Evolutionary conservation across 2,888 invertebrate genomes (phyloP), one percentile per base, ranked within the genome.

Genomic region (Leptinotarsa juncta): DNA sequence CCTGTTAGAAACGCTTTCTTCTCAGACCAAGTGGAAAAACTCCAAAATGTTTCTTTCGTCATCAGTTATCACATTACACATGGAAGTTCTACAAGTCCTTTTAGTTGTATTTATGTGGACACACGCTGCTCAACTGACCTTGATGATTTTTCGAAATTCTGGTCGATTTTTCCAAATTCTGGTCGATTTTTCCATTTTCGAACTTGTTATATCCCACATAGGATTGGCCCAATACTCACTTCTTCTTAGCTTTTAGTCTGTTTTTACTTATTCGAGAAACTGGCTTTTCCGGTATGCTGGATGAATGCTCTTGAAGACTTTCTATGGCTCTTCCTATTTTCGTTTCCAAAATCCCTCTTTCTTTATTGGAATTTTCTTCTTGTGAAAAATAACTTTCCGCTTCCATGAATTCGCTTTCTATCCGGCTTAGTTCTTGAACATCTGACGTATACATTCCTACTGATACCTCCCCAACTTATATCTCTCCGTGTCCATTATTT

Each of bases 61-160:
- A 65, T 26, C 42, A 42, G 7, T n/a, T 42, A 65, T 23, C 65
- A 65, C 32, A 16, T 7, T 32, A 65, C 65, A 65, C 42, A 32
- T 65, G 48, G 16, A 65, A 65, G 65, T 65, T 65, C 42, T 65
- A 42, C 65, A n/a, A 18, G 32, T 32, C 3, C 48, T 65, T 65
- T 18, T 14, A 65, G 65, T 32, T 65, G 48, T 65, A n/a, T 65
- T 7, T 16, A 4, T 65, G 12, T 65, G 48, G 3, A 18, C n/a
- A 20, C 48, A 48, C 48, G 48, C 48, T 65, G 65, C 48, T 48
- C n/a, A 16, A 48, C 48, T 42, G 65, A 65, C 65, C 42, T 20
- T 65, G 65, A 32, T 65, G 42, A 48, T 48, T 65, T 65, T 65
- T 65, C 32, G 65, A 48, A n/a, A n/a, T n/a, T n/a, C n/a, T n/a